Evolutionary conservation across 2,797 vertebrate species (phyloP).

Genomic region (Hyperoplus lanceolatus): DNA sequence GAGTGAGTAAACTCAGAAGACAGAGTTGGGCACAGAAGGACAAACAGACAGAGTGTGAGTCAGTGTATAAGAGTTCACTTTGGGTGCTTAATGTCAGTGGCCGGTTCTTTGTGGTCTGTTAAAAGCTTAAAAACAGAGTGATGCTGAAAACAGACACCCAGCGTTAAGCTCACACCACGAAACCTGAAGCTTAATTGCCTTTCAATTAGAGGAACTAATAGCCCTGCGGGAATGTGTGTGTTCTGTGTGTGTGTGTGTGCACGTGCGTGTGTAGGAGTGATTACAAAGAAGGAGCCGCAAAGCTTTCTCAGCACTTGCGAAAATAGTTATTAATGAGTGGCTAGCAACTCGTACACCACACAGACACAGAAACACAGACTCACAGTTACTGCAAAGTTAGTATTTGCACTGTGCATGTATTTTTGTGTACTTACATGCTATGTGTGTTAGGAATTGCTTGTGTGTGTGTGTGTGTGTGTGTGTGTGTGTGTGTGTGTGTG

Average conservation of each 20-base stretch:
- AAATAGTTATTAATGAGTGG: conserved; percentile 73
- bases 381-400: conserved; percentile 32
- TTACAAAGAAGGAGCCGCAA: conserved; percentile 55
- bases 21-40: conserved; percentile 7
- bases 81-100: conserved; percentile 63
- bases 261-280: conserved; percentile 37
- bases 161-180: conserved; percentile 79
- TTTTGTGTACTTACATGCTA: neutral
- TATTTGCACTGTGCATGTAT: neutral
- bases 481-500: conserved; percentile 11
- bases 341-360: conserved; percentile 25
- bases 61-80: conserved; percentile 57
- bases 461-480: neutral
- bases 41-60: neutral
- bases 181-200: conserved; percentile 85
- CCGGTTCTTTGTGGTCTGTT: conserved; percentile 75
- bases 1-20: neutral
- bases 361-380: conserved; percentile 8
- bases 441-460: conserved; percentile 2
- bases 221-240: conserved; percentile 27
- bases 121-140: conserved; percentile 78
- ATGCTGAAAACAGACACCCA: conserved; percentile 79
- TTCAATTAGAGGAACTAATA: conserved; percentile 86
- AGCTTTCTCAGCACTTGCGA: conserved; percentile 69
- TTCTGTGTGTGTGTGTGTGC: conserved; percentile 23